Conservation (phyloP, 1,140 invertebrate genomes). For the Temnothorax longispinosus region DNA sequence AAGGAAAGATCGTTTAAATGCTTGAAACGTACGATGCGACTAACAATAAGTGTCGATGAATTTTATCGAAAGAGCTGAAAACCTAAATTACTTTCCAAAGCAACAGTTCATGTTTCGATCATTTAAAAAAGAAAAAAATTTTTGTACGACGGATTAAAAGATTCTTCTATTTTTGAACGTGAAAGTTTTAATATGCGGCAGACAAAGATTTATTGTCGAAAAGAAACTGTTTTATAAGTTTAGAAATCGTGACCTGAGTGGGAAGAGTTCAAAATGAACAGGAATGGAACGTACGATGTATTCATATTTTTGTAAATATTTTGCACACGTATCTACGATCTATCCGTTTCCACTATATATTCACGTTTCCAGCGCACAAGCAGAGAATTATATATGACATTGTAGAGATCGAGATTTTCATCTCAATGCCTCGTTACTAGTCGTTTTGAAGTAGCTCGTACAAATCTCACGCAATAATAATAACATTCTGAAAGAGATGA, state of each 20-base stretch:
- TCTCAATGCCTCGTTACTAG: constrained; percentile 6
- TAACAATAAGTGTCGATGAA: not conserved
- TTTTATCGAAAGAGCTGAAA: not conserved
- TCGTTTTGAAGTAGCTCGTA: not conserved
- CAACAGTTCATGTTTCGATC: not conserved
- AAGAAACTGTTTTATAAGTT: constrained; percentile 7
- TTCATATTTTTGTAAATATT: constrained; percentile 1
- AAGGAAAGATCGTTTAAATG: not conserved
- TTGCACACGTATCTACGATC: not conserved
- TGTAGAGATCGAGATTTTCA: constrained; percentile 1
- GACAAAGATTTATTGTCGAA: constrained; percentile 27
- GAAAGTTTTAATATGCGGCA: not conserved
- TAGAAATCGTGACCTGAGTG: not conserved
- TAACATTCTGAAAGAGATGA: not conserved
- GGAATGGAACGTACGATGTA: not conserved
- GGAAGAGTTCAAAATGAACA: not conserved
- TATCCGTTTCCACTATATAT: constrained; percentile 16
- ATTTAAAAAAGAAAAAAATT: not conserved
- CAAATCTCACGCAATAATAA: not conserved
- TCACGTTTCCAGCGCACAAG: constrained; percentile 8
- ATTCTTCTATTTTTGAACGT: constrained; percentile 1
- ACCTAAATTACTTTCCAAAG: not conserved
- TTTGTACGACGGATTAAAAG: not conserved
- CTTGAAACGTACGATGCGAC: not conserved
- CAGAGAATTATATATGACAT: constrained; percentile 9